These are phyloP conservation scores for Acanthacorydalis orientalis DNA, from an alignment of 2,888 invertebrate species.

Conservation along the genomic window DNA sequence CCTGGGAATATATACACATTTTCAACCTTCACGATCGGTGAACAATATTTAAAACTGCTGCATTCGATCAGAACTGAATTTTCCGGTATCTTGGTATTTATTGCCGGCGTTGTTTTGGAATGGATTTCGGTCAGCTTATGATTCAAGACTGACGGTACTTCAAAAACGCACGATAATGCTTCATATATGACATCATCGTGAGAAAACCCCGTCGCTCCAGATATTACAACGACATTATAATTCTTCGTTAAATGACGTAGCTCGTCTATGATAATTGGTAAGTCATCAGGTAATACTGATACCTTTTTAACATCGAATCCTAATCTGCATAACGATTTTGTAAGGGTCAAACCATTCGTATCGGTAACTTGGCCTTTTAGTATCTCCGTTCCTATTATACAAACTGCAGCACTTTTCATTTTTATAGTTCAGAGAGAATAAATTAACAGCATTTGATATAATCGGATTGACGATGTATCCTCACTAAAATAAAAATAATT, in stretches of 20 bases:
- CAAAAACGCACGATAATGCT: slow-evolving; percentile 23
- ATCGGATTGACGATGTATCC: no score
- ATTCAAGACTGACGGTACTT: not conserved
- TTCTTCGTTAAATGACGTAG: slow-evolving; percentile 37
- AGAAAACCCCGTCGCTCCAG: slow-evolving; percentile 63
- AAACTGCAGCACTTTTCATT: slow-evolving; percentile 3
- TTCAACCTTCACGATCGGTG: not conserved
- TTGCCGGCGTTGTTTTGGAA: not conserved
- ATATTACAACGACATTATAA: slow-evolving; percentile 50
- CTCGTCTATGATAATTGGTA: slow-evolving; percentile 44
- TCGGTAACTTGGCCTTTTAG: slow-evolving; percentile 52
- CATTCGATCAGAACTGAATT: not conserved
- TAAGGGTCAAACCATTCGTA: slow-evolving; percentile 47
- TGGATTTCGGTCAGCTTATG: not conserved
- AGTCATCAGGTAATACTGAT: slow-evolving; percentile 46
- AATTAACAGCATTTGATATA: no score
- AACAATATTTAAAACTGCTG: not conserved
- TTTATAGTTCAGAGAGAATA: not conserved
- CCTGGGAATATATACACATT: slow-evolving; percentile 4
- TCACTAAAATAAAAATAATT: no score
- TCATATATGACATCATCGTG: slow-evolving; percentile 63
- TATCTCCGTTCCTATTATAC: slow-evolving; percentile 56
- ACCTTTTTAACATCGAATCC: slow-evolving; percentile 48
- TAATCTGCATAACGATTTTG: slow-evolving; percentile 37
- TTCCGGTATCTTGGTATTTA: not conserved